Percentiles rank a stretch among this genome's conserved stretches.
Conservation (phyloP, 2,113 vertebrate species). For the Epinephelus lanceolatus region DNA sequence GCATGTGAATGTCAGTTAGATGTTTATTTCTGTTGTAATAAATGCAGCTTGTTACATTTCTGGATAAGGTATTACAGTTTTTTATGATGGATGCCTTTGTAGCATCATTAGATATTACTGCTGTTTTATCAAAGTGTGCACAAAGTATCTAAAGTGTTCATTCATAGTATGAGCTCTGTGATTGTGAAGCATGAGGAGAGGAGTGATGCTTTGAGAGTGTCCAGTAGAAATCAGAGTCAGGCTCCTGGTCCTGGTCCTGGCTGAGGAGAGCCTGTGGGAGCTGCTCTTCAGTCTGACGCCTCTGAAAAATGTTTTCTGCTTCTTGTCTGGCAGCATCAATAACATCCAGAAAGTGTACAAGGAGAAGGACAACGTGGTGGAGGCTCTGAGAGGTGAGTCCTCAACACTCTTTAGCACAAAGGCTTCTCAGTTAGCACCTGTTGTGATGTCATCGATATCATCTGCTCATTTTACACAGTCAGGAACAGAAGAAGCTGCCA, state of each 20-base stretch:
- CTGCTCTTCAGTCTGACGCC: background rate
- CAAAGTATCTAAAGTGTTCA: no score
- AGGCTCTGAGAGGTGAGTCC: slow-evolving; percentile 91
- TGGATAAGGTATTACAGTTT: background rate
- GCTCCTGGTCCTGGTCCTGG: background rate
- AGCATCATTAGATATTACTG: background rate
- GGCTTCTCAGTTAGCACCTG: background rate
- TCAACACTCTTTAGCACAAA: slow-evolving; percentile 34
- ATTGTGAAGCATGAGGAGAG: no score
- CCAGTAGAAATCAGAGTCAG: no score
- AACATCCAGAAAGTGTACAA: slow-evolving; percentile 94
- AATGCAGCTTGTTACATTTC: background rate
- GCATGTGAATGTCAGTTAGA: background rate
- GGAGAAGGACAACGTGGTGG: slow-evolving; percentile 90
- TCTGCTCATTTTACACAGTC: no score
- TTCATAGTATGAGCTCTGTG: no score
- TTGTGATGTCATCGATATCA: background rate
- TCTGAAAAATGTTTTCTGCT: background rate
- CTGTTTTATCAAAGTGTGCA: accelerated
- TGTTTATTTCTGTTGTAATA: background rate
- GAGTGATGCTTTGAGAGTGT: no score
- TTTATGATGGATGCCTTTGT: background rate
- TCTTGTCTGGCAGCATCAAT: slow-evolving; percentile 88
- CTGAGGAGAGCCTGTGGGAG: background rate
- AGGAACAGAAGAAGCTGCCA: no score